phyloP scores from a whole-genome alignment of 2,888 invertebrate species.

The Sinohyriopsis cumingii region DNA sequence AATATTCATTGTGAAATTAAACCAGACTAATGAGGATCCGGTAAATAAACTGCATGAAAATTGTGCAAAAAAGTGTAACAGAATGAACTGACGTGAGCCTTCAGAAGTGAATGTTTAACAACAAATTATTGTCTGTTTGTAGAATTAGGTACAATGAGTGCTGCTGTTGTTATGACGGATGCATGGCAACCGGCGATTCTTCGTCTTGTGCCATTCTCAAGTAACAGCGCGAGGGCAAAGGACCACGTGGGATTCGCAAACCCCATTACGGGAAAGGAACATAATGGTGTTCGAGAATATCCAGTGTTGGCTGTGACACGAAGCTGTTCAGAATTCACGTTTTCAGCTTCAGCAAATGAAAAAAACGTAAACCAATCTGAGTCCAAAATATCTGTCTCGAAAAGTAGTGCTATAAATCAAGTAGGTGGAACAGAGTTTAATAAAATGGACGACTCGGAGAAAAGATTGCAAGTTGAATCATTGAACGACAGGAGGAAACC shows the following conservation, averaged over 20 bases:
- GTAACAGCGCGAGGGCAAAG: constrained; percentile 36
- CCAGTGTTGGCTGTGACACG: constrained; percentile 46
- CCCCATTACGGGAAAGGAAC: constrained; percentile 6
- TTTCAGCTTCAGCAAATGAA: constrained; percentile 1
- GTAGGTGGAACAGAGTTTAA: background rate
- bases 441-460: constrained; percentile 10
- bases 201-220: constrained; percentile 54
- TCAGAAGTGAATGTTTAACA: no score
- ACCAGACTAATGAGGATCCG: no score
- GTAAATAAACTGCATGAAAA: no score
- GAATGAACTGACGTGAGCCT: no score
- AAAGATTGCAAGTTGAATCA: background rate
- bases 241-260: constrained; percentile 7
- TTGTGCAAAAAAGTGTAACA: no score
- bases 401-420: background rate
- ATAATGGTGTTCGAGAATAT: constrained; percentile 20
- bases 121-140: no score
- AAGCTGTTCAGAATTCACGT: constrained; percentile 21
- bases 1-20: no score
- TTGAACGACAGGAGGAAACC: no score
- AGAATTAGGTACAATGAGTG: constrained; percentile 34
- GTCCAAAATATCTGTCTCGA: no score
- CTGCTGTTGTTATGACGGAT: constrained; percentile 47
- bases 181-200: constrained; percentile 56
- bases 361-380: no score